Base-by-base conservation (phyloP, 1,140 invertebrate species). In the Macrobrachium nipponense region DNA sequence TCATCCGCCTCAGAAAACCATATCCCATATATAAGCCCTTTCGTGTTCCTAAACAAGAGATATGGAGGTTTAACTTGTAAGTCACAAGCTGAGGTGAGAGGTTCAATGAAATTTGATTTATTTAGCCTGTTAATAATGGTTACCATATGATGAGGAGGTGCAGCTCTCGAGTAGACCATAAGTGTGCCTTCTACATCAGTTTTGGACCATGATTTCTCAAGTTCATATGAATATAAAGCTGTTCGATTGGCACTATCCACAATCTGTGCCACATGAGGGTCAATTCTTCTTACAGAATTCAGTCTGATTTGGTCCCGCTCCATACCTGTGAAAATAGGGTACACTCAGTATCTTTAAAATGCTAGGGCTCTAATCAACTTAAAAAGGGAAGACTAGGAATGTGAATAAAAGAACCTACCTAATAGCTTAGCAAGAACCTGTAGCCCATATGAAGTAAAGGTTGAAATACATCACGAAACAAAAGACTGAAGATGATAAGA, bases 61-160 rank as follows among this genome's bases (percentile, higher is more conserved):
- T 87, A 89, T 27, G 88, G 88, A 51, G 88, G 86, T 80, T 89
- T 89, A 11, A 89, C 86, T 70, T 89, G 88, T n/a, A 82, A 82
- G 81, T 89, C 88, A 79, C 88, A 89, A 60, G 83, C 77, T 20
- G 68, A 64, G 36, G 88, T 87, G 43, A 89, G 82, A 15, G 86
- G 88, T 44, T 89, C 88, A 27, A 82, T 86, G 44, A 89, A 89
- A 70, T 89, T 87, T 10, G 86, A 82, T 79, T 87, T 89, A 44
- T 82, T 87, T 27, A 87, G 80, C 76, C 88, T 85, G 68, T 89
- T 89, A 20, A 89, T 87, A 36, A 89, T 89, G 23, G 86, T 89
- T 36, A 89, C 73, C 88, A 89, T 89, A 70, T 89, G 80, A 83
- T 85, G 83, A 14, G 88, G 88, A 36, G 86, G 86, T 18, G 86